A percentile compares a stretch with the other conserved stretches of the same genome.
phyloP scores from a whole-genome alignment of 1,140 invertebrate genomes.

The Arion vulgaris region DNA sequence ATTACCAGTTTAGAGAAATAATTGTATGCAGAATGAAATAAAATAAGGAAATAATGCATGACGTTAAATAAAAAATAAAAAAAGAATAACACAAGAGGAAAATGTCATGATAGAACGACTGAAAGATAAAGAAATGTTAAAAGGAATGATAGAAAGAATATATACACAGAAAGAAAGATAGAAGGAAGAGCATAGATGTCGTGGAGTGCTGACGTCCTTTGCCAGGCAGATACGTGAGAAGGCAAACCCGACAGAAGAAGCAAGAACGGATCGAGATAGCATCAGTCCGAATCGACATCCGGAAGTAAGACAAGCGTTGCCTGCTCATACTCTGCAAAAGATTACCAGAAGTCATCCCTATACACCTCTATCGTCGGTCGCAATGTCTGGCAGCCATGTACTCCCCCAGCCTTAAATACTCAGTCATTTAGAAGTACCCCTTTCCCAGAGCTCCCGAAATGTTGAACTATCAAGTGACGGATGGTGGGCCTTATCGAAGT shows the following conservation, averaged over 20 bases:
- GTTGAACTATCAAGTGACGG: conserved; percentile 28
- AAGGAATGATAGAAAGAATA: conserved; percentile 21
- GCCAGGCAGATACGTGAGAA: not conserved
- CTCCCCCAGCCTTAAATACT: not conserved
- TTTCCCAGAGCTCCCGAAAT: not conserved
- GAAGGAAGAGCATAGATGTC: not conserved
- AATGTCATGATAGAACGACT: not conserved
- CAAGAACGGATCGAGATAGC: conserved; percentile 7
- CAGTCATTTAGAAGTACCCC: not conserved
- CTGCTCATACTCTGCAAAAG: not conserved
- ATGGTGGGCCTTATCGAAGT: conserved; percentile 30
- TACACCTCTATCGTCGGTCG: not conserved
- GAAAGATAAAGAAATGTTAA: not conserved
- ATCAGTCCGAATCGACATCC: not conserved
- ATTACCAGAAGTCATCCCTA: not conserved
- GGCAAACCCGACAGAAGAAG: not conserved
- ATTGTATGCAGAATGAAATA: too few relatives aligned
- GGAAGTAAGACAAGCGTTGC: conserved; percentile 12
- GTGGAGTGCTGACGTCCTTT: conserved; percentile 1
- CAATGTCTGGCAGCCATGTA: not conserved
- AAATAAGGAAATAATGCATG: not conserved
- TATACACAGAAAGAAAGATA: conserved; percentile 10
- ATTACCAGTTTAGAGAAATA: too few relatives aligned
- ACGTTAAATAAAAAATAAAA: not conserved
- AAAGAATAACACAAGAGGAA: not conserved